Conservation (phyloP, 2,797 vertebrate genomes). For the Thunnus albacares region DNA sequence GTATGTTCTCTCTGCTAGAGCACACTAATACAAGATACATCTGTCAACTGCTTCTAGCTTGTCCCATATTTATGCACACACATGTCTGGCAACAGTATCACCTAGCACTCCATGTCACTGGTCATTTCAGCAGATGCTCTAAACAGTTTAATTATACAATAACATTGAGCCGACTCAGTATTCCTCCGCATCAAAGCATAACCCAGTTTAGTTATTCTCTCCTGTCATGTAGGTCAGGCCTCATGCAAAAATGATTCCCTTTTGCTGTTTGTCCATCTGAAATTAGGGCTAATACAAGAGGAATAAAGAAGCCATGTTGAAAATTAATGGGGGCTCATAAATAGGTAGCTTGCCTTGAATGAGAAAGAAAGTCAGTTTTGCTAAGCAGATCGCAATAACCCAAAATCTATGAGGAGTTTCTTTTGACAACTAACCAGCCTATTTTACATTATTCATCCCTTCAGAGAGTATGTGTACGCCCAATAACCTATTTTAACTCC, state of each 20-base stretch:
- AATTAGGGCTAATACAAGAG: conserved; percentile 41
- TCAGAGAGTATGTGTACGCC: conserved; percentile 75
- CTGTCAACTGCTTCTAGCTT: conserved; percentile 44
- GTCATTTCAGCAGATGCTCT: conserved; percentile 72
- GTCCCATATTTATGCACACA: conserved; percentile 41
- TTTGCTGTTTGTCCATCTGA: conserved; percentile 65
- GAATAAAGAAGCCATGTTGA: conserved; percentile 25
- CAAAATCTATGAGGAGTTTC: conserved; percentile 65
- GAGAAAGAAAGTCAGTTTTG: conserved; percentile 66
- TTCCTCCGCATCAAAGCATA: conserved; percentile 63
- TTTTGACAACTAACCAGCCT: conserved; percentile 79
- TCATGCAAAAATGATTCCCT: conserved; percentile 60
- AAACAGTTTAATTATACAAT: conserved; percentile 74
- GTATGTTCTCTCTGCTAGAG: conserved; percentile 1
- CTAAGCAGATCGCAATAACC: conserved; percentile 68
- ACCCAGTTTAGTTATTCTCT: conserved; percentile 65
- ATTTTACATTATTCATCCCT: conserved; percentile 85
- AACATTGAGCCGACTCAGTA: conserved; percentile 53
- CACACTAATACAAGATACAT: conserved; percentile 36
- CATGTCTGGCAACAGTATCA: conserved; percentile 51
- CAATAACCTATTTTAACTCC: conserved; percentile 82
- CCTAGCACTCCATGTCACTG: conserved; percentile 46
- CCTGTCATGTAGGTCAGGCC: conserved; percentile 73
- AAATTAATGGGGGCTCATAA: conserved; percentile 61
- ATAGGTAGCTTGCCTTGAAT: conserved; percentile 64